phyloP scores from a whole-genome alignment of 2,113 vertebrate genomes.

The Alethe diademata region DNA sequence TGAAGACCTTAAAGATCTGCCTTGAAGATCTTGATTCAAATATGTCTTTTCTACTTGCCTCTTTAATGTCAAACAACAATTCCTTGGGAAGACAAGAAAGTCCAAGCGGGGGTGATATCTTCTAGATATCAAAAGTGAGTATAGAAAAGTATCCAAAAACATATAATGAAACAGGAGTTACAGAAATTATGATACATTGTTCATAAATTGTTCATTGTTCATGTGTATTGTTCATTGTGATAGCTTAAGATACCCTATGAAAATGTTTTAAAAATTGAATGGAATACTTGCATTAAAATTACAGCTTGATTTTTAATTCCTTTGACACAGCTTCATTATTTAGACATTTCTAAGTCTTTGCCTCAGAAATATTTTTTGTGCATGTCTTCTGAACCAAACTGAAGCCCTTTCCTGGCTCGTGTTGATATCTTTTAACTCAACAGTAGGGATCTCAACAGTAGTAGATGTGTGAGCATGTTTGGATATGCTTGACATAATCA shows the following conservation, averaged over 20 bases:
- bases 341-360: conserved; percentile 64
- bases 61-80: neutral
- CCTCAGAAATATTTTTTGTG: conserved; percentile 59
- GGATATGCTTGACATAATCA: neutral
- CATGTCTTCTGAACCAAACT: conserved; percentile 19
- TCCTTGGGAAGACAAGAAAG: neutral
- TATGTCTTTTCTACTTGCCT: neutral
- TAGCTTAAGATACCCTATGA: neutral
- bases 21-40: neutral
- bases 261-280: conserved; percentile 22
- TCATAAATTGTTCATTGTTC: neutral
- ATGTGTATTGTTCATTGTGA: neutral
- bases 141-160: neutral
- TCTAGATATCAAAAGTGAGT: neutral
- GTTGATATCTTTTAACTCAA: neutral
- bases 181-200: neutral
- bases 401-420: neutral
- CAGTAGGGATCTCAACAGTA: neutral
- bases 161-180: neutral
- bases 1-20: neutral
- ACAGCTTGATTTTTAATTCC: conserved; percentile 42
- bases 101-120: neutral
- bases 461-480: neutral
- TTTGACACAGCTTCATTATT: conserved; percentile 45
- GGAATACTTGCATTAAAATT: conserved; percentile 45